Percentiles rank a stretch among this genome's conserved stretches.
Conservation (phyloP, 1,140 invertebrate species). For the Drosophila sturtevanti region DNA sequence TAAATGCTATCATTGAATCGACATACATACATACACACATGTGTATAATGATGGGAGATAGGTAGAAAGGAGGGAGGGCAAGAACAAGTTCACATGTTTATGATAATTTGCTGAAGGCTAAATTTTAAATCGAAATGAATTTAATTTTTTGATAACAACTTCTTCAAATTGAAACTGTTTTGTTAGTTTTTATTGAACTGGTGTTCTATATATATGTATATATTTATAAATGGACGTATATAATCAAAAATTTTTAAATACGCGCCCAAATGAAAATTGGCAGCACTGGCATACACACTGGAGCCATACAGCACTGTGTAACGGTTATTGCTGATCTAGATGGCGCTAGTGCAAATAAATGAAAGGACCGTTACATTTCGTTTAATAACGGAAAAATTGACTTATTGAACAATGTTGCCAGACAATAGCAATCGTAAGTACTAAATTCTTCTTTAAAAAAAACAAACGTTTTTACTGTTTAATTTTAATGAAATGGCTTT, state of each 20-base stretch:
- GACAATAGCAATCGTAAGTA: neutral
- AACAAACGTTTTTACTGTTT: no score
- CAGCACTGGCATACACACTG: slow-evolving; percentile 1
- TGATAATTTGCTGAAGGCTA: slow-evolving; percentile 15
- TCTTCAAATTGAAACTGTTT: neutral
- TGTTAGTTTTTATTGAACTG: neutral
- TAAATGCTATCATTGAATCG: neutral
- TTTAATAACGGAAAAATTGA: neutral
- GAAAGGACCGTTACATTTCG: neutral
- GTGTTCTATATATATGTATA: neutral
- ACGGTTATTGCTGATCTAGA: neutral
- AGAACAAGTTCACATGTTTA: slow-evolving; percentile 7
- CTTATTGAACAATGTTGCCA: neutral
- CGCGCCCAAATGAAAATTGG: neutral
- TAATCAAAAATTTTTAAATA: neutral
- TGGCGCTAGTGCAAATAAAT: neutral
- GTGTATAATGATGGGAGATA: neutral
- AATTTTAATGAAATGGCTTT: no score
- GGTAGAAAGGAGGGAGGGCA: neutral
- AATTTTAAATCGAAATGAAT: neutral
- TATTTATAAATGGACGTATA: neutral
- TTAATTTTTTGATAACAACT: neutral
- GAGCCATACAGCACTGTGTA: neutral
- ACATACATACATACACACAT: neutral
- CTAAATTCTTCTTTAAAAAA: no score